Conservation (phyloP, 2,113 vertebrate species). For the Pteropus alecto region DNA sequence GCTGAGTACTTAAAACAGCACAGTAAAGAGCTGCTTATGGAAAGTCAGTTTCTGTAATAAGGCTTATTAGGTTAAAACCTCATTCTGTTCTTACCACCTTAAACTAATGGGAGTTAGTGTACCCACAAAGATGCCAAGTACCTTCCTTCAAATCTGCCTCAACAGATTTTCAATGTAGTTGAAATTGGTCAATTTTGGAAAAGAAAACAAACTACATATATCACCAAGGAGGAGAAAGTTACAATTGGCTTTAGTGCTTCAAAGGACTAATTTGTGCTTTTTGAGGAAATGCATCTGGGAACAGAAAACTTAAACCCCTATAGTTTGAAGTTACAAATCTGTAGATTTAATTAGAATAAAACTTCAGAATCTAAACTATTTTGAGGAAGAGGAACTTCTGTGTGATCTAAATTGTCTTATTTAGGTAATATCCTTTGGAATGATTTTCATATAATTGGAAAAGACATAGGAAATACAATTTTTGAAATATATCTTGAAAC, state of each 20-base stretch:
- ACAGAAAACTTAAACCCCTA: background rate
- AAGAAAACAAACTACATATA: background rate
- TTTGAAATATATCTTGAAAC: constrained; percentile 12
- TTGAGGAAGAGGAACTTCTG: background rate
- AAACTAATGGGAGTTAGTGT: background rate
- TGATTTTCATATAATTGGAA: constrained; percentile 21
- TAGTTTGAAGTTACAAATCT: background rate
- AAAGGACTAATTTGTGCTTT: background rate
- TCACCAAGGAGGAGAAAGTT: background rate
- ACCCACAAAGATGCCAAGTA: background rate
- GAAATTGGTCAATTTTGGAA: background rate
- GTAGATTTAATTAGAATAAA: constrained; percentile 8
- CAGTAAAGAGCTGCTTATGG: background rate
- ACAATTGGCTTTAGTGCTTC: background rate
- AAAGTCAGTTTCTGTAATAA: background rate
- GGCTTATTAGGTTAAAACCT: background rate
- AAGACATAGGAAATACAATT: constrained; percentile 1
- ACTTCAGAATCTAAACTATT: background rate
- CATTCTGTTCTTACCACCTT: background rate
- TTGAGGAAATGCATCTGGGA: background rate
- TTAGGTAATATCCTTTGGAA: constrained; percentile 5
- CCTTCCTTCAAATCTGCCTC: background rate
- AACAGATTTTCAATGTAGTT: background rate
- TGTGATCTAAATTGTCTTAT: background rate
- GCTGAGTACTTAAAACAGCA: background rate